Evolutionary conservation across 2,113 vertebrate species (phyloP), one percentile per base, ranked within the genome.

Genomic region (Syngnathus typhle): DNA sequence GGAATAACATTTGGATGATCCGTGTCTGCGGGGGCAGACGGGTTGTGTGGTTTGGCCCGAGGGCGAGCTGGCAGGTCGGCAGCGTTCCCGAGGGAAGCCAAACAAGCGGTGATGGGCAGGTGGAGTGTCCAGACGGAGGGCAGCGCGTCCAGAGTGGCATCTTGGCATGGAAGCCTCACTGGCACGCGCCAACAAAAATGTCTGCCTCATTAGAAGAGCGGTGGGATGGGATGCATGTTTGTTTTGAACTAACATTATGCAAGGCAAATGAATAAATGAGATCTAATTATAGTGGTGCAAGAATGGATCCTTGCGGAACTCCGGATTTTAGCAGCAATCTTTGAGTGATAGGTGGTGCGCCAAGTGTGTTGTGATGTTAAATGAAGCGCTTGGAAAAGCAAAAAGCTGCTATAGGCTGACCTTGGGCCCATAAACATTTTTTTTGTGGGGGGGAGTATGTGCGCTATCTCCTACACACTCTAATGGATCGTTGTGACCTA

Each of bases 31-130:
- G 65, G 78, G 77, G 78, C 37, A 60, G 65, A 62, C 74, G 77
- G 87, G 80, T 74, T 79, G 68, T 79, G 82, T 76, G 82, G 75
- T 82, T 85, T 83, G 77, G 75, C 82, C 72, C 67, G 3, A 60
- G 65, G 5, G 66, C 23, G 37, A 72, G 78, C 72, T 69, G 74
- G 71, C 67, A 54, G 21, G 16, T 65, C 49, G 80, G 78, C 79
- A 12, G n/a, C 39, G 19, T 43, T 32, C 60, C 38, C 38, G 5
- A 6, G 60, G 60, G 60, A 62, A 55, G 75, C 74, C 37, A 77
- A 86, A 79, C 79, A 85, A 83, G 81, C 68, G 55, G 68, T 79
- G 84, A 84, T n/a, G 64, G 85, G 82, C 84, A 87, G 85, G 79
- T 85, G 84, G 81, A 72, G 75, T 75, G 73, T 79, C 77, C 76